These are phyloP conservation scores for Dryas iulia DNA, from an alignment of 1,140 invertebrate genomes.

Conservation along the genomic window DNA sequence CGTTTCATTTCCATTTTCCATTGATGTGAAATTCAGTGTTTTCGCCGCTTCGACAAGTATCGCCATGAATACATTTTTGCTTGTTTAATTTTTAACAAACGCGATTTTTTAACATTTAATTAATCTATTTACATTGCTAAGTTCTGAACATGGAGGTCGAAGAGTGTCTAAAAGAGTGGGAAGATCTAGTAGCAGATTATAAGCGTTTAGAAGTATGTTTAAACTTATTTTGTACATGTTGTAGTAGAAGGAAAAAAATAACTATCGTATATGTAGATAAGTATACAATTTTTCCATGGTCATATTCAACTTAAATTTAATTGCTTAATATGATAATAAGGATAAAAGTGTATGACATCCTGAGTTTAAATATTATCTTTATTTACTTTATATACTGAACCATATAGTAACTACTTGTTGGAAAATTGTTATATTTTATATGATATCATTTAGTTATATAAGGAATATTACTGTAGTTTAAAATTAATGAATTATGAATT, in stretches of 20 bases:
- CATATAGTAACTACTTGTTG: neutral
- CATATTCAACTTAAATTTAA: too few species aligned
- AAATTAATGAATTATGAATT: too few species aligned
- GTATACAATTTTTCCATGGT: neutral
- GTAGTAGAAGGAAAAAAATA: neutral
- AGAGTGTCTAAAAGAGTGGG: constrained; percentile 88
- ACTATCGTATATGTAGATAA: neutral
- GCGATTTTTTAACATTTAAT: neutral
- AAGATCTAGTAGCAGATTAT: constrained; percentile 88
- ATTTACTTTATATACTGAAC: neutral
- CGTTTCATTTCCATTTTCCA: neutral
- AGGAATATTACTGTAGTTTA: too few species aligned
- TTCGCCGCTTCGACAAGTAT: constrained; percentile 6
- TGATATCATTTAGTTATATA: neutral
- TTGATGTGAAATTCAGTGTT: constrained; percentile 17
- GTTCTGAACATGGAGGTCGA: constrained; percentile 77
- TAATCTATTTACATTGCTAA: neutral
- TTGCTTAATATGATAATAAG: neutral
- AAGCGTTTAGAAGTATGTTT: constrained; percentile 85
- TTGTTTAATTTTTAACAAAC: constrained; percentile 8
- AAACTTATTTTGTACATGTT: neutral
- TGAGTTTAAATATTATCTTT: neutral
- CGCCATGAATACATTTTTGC: constrained; percentile 17
- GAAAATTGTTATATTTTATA: neutral
- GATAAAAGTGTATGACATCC: neutral